phyloP scores from a whole-genome alignment of 2,797 vertebrate species.

The Acanthornis magna region DNA sequence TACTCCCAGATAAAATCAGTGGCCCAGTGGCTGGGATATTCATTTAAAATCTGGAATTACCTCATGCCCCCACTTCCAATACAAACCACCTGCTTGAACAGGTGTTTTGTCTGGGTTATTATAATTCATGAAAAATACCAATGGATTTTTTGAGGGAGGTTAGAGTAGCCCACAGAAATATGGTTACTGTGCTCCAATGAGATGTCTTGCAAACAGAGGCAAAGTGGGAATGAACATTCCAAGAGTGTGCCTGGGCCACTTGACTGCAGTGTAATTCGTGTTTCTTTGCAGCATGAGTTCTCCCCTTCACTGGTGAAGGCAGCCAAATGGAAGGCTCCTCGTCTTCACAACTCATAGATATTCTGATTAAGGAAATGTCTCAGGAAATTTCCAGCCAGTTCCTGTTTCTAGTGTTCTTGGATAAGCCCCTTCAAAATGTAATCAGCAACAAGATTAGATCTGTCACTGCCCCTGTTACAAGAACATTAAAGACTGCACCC shows the following conservation, averaged over 20 bases:
- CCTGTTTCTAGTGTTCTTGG: not conserved
- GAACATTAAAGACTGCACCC: not conserved
- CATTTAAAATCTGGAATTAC: not conserved
- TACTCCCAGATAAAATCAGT: not conserved
- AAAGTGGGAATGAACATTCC: not conserved
- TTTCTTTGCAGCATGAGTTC: not conserved
- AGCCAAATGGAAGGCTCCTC: not conserved
- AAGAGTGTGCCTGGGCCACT: not conserved
- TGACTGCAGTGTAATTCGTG: not conserved
- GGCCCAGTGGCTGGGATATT: not conserved
- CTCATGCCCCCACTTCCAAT: not conserved
- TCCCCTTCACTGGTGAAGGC: not conserved
- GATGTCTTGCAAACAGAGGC: not conserved
- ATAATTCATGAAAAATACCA: not conserved
- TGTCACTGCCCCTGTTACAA: not conserved
- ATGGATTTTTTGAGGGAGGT: not conserved
- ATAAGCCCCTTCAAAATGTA: not conserved
- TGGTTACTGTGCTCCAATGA: not conserved
- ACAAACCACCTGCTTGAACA: not conserved
- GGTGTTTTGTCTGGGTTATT: not conserved
- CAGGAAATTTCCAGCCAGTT: not conserved
- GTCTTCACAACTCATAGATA: not conserved
- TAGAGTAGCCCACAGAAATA: not conserved
- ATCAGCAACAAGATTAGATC: not conserved
- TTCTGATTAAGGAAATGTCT: slow-evolving; percentile 6